Evolutionary conservation across 2,113 vertebrate genomes (phyloP).

Genomic region (Leptodactylus fuscus): DNA sequence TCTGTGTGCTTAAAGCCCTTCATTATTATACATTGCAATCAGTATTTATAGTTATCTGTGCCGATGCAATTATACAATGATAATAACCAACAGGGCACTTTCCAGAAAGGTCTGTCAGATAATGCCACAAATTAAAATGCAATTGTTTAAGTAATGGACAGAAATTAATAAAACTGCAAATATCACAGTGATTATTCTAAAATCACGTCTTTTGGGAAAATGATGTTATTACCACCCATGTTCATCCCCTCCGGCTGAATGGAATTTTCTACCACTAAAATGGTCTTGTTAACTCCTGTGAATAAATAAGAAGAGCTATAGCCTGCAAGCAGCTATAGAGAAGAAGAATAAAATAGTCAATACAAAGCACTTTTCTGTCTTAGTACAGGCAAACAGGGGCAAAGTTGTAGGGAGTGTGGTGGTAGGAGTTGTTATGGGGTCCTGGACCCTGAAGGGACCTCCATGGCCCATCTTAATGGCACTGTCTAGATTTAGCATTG

Average conservation of each 20-base stretch:
- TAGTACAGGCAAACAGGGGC: no score
- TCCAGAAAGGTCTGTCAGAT: constrained; percentile 12
- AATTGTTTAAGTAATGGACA: constrained; percentile 6
- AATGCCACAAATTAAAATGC: constrained; percentile 15
- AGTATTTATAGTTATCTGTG: background rate
- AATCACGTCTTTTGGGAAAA: background rate
- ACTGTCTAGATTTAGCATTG: no score
- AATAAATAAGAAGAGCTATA: background rate
- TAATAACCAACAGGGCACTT: background rate
- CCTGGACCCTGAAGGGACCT: no score
- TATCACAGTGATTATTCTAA: constrained; percentile 12
- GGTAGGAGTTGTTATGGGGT: no score
- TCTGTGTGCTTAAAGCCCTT: background rate
- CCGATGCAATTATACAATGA: background rate
- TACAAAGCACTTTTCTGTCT: no score
- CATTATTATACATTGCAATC: background rate
- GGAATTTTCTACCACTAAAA: background rate
- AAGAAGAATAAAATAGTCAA: no score
- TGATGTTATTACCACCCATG: background rate
- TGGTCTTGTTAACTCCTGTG: background rate
- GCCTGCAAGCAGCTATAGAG: no score
- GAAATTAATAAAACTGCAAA: constrained; percentile 30
- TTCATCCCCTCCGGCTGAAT: background rate
- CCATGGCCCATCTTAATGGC: no score
- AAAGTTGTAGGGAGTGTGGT: no score